Percentiles rank a stretch among this genome's conserved stretches.
phyloP scores from a whole-genome alignment of 2,113 vertebrate species.

The Gopherus evgoodei region DNA sequence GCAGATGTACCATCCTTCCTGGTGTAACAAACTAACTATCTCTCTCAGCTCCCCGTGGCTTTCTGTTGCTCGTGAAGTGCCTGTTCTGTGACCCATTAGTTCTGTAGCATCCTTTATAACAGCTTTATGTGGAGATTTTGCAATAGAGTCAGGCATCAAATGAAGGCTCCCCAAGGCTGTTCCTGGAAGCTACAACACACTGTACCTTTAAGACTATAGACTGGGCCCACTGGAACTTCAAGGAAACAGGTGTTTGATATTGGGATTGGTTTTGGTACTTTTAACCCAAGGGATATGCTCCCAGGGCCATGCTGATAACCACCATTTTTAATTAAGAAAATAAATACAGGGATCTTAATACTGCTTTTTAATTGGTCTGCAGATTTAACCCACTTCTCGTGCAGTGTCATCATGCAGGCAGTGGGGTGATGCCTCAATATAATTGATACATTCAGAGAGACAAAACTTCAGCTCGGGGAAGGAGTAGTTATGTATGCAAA shows the following conservation, averaged over 20 bases:
- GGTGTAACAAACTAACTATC: not conserved
- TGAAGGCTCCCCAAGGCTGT: not conserved
- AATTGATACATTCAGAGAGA: not conserved
- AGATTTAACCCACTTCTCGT: not conserved
- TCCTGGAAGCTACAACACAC: not conserved
- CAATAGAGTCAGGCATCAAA: not conserved
- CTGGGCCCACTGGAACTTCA: not conserved
- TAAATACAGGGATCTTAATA: not conserved
- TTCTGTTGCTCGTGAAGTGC: not conserved
- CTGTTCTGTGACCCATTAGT: not conserved
- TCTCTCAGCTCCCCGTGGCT: not conserved
- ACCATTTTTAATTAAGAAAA: not conserved
- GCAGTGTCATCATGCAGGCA: not conserved
- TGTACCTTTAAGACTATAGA: not conserved
- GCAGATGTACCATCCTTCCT: not conserved
- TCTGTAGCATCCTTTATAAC: not conserved
- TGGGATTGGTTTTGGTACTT: not conserved
- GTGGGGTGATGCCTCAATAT: fast-evolving
- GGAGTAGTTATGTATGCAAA: not conserved
- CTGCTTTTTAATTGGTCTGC: fast-evolving
- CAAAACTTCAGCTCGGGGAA: not conserved
- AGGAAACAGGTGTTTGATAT: not conserved
- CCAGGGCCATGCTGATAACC: not conserved
- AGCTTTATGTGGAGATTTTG: not conserved
- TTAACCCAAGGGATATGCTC: not conserved